Evolutionary conservation across 2,797 vertebrate species (phyloP), one percentile per base, ranked within the genome.

Genomic region (Champsocephalus esox): DNA sequence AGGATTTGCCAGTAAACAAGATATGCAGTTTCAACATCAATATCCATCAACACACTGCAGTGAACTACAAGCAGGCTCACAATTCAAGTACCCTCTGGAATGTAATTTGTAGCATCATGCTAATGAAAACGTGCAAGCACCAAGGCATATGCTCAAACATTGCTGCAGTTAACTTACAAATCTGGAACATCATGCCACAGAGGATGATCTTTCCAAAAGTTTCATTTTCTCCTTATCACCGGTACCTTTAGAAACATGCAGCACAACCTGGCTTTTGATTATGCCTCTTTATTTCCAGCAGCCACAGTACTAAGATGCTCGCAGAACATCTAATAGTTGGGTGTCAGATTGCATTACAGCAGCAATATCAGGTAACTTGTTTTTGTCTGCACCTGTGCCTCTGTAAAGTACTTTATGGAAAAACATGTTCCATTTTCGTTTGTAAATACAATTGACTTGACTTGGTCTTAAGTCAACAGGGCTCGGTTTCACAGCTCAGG

Each of bases 361-460:
- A 63, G 61, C 13, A n/a, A 51, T 75, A 73, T 72, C 57, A 52
- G 54, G 46, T 48, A 74, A 65, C 45, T 43, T 63, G 44, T 70
- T 73, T 56, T n/a, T 71, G 54, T 73, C 34, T 54, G 70, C 52
- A 66, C 48, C 52, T 54, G 43, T 46, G 41, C 59, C 74, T 68
- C 59, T 34, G 24, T 68, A 17, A 55, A 76, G 45, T 56, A 59
- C 52, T 80, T 70, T 74, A 54, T 44, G 14, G 66, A 48, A 80
- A 80, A 70, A 44, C 48, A 56, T 24, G 3, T 49, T 73, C 44
- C 3, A 12, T 46, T 76, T 76, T 73, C 16, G 81, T 71, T 80
- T 67, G 57, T 74, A 66, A 87, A 78, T 79, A 66, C 62, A 85
- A 67, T 48, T 69, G 80, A 81, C 65, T 73, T 58, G 61, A 83